Percentiles rank a stretch among this genome's conserved stretches.
phyloP scores from a whole-genome alignment of 2,113 vertebrate species.

The Alaudala cheleensis region DNA sequence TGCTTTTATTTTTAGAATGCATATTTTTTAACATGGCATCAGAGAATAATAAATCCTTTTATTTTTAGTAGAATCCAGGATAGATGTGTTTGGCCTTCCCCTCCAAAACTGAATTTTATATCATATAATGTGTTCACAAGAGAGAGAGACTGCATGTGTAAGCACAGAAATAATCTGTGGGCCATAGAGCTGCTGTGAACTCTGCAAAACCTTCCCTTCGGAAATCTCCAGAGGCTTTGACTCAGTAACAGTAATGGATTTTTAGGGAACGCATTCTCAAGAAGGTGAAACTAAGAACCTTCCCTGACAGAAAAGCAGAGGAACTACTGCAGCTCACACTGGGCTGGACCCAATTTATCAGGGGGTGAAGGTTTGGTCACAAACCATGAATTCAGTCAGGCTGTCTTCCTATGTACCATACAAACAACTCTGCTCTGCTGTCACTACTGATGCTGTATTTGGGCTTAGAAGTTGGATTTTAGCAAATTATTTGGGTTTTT shows the following conservation, averaged over 20 bases:
- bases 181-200: background rate
- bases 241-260: background rate
- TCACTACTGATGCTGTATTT: background rate
- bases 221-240: background rate
- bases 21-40: background rate
- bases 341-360: background rate
- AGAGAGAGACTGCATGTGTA: background rate
- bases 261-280: background rate
- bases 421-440: background rate
- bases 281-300: background rate
- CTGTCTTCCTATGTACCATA: background rate
- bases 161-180: background rate
- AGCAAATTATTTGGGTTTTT: background rate
- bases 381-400: background rate
- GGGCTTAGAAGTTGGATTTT: background rate
- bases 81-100: background rate
- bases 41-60: background rate
- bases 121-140: background rate
- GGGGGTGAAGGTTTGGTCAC: background rate
- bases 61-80: background rate
- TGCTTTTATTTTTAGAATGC: background rate
- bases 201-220: background rate
- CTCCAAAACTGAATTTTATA: background rate
- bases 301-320: background rate
- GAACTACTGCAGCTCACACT: background rate